Conservation (phyloP, 2,113 vertebrate species). For the Poecilia latipinna region DNA sequence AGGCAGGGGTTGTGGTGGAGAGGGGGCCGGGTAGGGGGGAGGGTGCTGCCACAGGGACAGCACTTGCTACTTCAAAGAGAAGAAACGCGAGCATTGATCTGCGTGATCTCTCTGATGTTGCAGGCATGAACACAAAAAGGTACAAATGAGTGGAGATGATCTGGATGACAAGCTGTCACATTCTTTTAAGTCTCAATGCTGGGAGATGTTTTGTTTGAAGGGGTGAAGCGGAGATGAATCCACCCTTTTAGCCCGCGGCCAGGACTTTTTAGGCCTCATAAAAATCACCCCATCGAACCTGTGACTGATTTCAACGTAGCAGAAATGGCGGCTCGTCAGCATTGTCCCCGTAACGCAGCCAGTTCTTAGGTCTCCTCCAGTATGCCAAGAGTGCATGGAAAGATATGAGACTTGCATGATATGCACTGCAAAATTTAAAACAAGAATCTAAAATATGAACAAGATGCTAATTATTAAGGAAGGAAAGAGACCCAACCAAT, state of each 20-base stretch:
- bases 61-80: slow-evolving; percentile 66
- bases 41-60: slow-evolving; percentile 7
- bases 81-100: slow-evolving; percentile 62
- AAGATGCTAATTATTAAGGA: too few species aligned
- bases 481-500: too few species aligned
- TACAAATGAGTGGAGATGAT: slow-evolving; percentile 53
- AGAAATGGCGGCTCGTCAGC: slow-evolving; percentile 38
- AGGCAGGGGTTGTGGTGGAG: not conserved
- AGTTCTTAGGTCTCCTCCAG: slow-evolving; percentile 5
- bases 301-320: slow-evolving; percentile 60
- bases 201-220: slow-evolving; percentile 57
- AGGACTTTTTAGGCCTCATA: slow-evolving; percentile 63
- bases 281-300: slow-evolving; percentile 54
- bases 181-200: slow-evolving; percentile 60
- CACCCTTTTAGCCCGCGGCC: slow-evolving; percentile 56
- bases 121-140: slow-evolving; percentile 57
- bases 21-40: not conserved
- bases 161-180: slow-evolving; percentile 68
- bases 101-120: slow-evolving; percentile 62
- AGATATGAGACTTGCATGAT: too few species aligned
- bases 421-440: not conserved
- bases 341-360: slow-evolving; percentile 14
- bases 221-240: slow-evolving; percentile 49
- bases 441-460: not conserved
- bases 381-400: slow-evolving; percentile 4